A percentile compares a stretch with the other conserved stretches of the same genome.
phyloP scores from a whole-genome alignment of 2,888 invertebrate genomes.

The Pyrrhia umbra region DNA sequence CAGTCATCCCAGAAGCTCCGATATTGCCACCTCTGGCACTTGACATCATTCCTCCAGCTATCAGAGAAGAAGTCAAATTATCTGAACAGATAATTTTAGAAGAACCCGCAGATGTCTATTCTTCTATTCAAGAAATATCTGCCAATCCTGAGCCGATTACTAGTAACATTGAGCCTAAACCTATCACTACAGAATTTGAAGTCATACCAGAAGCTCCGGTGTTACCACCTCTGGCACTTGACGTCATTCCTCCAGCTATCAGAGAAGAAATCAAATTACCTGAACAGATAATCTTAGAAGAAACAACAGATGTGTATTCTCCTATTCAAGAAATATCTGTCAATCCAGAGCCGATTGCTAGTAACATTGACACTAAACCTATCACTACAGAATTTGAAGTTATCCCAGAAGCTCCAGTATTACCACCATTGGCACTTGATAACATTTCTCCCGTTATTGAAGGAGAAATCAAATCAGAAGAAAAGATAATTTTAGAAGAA shows the following conservation, averaged over 20 bases:
- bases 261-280: slow-evolving; percentile 10
- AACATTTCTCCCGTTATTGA: background rate
- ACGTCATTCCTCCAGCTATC: background rate
- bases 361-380: background rate
- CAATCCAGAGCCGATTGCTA: background rate
- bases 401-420: slow-evolving; percentile 17
- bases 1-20: slow-evolving; percentile 11
- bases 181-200: background rate
- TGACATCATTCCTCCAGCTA: background rate
- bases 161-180: background rate
- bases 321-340: background rate
- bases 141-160: background rate
- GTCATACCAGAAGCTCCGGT: slow-evolving; percentile 16
- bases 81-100: background rate
- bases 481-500: background rate
- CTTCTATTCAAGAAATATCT: background rate
- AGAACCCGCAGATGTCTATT: background rate
- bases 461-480: background rate
- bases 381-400: background rate
- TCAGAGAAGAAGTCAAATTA: background rate
- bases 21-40: slow-evolving; percentile 8
- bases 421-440: slow-evolving; percentile 2
- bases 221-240: slow-evolving; percentile 6
- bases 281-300: background rate
- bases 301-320: background rate